Conservation (phyloP, 1,140 invertebrate genomes). For the Diuraphis noxia region DNA sequence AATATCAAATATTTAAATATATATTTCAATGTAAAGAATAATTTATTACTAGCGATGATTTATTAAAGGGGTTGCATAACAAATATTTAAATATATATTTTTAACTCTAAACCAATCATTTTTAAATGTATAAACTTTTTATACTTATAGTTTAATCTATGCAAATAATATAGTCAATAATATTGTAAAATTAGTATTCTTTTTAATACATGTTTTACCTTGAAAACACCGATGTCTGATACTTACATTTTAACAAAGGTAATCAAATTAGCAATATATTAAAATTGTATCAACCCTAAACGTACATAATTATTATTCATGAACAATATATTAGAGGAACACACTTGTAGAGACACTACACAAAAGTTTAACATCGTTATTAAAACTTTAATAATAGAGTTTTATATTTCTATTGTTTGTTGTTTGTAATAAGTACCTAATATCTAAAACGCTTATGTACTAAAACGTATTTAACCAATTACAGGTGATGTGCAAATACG, state of each 20-base stretch:
- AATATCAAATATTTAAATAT: too few species aligned
- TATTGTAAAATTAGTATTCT: not conserved
- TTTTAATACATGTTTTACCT: not conserved
- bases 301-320: not conserved
- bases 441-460: not conserved
- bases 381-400: not conserved
- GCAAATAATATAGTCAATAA: too few species aligned
- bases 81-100: too few species aligned
- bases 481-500: not conserved
- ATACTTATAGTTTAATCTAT: not conserved
- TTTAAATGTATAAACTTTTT: not conserved
- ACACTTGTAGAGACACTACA: not conserved
- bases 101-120: not conserved
- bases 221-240: not conserved
- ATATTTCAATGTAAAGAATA: too few species aligned
- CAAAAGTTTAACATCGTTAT: not conserved
- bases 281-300: not conserved
- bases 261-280: too few species aligned
- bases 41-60: too few species aligned
- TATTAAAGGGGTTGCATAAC: too few species aligned
- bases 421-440: not conserved
- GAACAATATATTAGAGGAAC: not conserved
- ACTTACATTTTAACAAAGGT: too few species aligned
- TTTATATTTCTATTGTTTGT: not conserved
- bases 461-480: not conserved